Evolutionary conservation across 2,888 invertebrate species (phyloP).

Genomic region (Fragum fragum): DNA sequence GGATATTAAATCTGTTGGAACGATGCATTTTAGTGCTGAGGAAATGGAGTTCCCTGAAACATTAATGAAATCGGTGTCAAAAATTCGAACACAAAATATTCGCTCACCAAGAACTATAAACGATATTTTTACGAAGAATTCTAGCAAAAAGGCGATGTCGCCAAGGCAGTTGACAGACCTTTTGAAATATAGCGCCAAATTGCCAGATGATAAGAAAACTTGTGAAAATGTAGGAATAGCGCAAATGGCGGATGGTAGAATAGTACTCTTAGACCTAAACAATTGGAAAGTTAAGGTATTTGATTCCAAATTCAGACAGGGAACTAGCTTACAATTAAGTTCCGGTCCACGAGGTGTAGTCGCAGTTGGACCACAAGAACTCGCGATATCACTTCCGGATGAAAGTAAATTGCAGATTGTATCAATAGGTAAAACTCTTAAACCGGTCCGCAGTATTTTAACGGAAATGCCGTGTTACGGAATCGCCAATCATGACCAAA

Average conservation of each 20-base stretch:
- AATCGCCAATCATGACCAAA: slow-evolving; percentile 49
- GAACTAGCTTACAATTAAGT: slow-evolving; percentile 38
- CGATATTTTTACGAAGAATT: slow-evolving; percentile 36
- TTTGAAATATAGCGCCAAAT: slow-evolving; percentile 44
- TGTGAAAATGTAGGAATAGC: slow-evolving; percentile 59
- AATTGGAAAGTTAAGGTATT: slow-evolving; percentile 61
- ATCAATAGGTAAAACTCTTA: slow-evolving; percentile 46
- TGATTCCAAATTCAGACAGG: slow-evolving; percentile 54
- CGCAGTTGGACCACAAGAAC: slow-evolving; percentile 56
- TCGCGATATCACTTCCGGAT: slow-evolving; percentile 64
- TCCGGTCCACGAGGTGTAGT: slow-evolving; percentile 59
- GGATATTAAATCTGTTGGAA: slow-evolving; percentile 40
- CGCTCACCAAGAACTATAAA: slow-evolving; percentile 53
- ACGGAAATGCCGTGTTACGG: slow-evolving; percentile 62
- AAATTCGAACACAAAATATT: slow-evolving; percentile 57
- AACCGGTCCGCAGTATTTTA: slow-evolving; percentile 54
- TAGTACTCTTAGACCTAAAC: slow-evolving; percentile 60
- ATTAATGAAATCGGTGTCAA: slow-evolving; percentile 58
- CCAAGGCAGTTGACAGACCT: slow-evolving; percentile 25
- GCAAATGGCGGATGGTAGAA: slow-evolving; percentile 53
- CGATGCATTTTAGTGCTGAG: slow-evolving; percentile 44
- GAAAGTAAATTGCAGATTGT: slow-evolving; percentile 62
- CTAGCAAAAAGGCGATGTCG: slow-evolving; percentile 39
- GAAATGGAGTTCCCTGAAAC: slow-evolving; percentile 48
- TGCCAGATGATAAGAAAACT: slow-evolving; percentile 51